Conservation (phyloP, 2,113 vertebrate genomes). For the Chloebia gouldiae region DNA sequence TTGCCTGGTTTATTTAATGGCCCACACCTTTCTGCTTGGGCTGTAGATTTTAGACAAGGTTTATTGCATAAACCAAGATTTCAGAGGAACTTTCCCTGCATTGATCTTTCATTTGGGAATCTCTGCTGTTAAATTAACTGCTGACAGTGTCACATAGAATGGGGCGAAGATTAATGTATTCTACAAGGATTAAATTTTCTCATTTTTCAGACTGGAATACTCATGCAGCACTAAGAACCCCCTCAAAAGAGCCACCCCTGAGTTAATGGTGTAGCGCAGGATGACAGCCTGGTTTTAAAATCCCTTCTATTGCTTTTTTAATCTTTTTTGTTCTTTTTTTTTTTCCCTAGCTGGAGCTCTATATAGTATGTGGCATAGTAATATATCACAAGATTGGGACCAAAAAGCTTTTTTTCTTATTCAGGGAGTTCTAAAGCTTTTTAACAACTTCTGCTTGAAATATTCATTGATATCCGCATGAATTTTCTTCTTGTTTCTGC, state of each 20-base stretch:
- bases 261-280: not conserved
- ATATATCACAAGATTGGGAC: not conserved
- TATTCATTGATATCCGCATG: not conserved
- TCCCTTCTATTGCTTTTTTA: not conserved
- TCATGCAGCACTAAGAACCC: not conserved
- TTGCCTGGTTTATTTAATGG: not conserved
- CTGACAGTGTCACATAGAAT: slow-evolving; percentile 5
- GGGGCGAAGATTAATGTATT: slow-evolving; percentile 27
- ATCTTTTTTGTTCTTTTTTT: not conserved
- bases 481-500: slow-evolving; percentile 10
- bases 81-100: not conserved
- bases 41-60: not conserved
- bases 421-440: not conserved
- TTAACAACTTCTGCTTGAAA: slow-evolving; percentile 7
- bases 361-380: not conserved
- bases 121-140: slow-evolving; percentile 23
- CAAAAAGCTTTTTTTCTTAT: not conserved
- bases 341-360: not conserved
- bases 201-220: slow-evolving; percentile 1
- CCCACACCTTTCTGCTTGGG: not conserved
- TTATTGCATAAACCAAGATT: not conserved
- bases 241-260: not conserved
- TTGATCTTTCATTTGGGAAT: slow-evolving; percentile 20
- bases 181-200: slow-evolving; percentile 29
- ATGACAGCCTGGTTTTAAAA: slow-evolving; percentile 26